phyloP scores from a whole-genome alignment of 2,113 vertebrate species.

The Syngnathus scovelli region DNA sequence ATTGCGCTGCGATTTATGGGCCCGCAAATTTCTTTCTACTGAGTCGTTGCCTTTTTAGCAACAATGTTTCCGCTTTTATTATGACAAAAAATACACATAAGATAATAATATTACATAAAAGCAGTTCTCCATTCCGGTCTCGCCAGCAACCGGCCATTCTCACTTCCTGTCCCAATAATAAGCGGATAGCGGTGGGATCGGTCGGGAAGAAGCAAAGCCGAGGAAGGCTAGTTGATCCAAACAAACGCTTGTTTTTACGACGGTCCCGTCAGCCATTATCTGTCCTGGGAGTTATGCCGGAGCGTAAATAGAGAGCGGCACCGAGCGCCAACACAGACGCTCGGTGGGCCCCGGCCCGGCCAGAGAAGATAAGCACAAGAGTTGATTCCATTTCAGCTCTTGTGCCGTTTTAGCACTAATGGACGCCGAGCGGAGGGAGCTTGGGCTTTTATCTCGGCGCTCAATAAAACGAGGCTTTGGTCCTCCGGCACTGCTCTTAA shows the following conservation, averaged over 20 bases:
- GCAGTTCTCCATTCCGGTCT: too few relatives aligned
- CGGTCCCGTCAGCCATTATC: constrained; percentile 66
- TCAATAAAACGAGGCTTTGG: constrained; percentile 33
- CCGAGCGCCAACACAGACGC: constrained; percentile 7
- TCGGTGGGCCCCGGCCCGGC: constrained; percentile 10
- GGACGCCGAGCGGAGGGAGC: constrained; percentile 51
- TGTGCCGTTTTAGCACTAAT: constrained; percentile 48
- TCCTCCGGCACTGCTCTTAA: too few relatives aligned
- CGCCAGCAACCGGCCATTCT: not conserved
- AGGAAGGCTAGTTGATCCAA: constrained; percentile 46
- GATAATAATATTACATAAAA: too few relatives aligned
- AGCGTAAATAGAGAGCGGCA: constrained; percentile 65
- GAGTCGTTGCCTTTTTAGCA: constrained; percentile 9
- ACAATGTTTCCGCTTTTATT: not conserved
- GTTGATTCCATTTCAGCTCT: constrained; percentile 59
- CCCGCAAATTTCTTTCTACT: constrained; percentile 42
- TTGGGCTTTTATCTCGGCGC: constrained; percentile 51
- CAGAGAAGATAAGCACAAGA: constrained; percentile 49
- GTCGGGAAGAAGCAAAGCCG: constrained; percentile 12
- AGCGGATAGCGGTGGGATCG: constrained; percentile 24
- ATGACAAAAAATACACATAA: too few relatives aligned
- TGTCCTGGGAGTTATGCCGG: constrained; percentile 63
- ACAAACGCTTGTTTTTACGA: constrained; percentile 68
- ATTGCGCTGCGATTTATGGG: constrained; percentile 54
- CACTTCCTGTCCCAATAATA: not conserved